Base-by-base conservation (phyloP, 2,888 invertebrate species). In the Caenorhabditis imperialis region DNA sequence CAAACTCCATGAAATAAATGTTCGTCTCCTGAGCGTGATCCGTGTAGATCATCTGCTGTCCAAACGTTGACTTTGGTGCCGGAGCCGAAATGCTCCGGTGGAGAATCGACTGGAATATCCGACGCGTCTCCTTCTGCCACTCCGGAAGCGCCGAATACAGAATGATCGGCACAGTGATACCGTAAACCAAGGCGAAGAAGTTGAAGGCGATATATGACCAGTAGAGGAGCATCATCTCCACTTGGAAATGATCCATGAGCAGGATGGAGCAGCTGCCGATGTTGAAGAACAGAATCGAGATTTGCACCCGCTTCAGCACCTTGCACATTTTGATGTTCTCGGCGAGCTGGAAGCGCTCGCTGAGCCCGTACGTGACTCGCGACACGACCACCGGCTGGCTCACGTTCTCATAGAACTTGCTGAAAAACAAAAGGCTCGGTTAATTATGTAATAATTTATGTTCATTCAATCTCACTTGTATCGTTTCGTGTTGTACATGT, bases 291-390 rank as follows among this genome's bases (percentile, higher is more conserved):
- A 73, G 3, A 14, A 73, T 73, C 3, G 65, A 65, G 40, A 65
- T 48, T 60, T 73, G 73, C 8, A 73, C 65, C 55, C 45, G 53
- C 37, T 61, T 58, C 2, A 73, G 44, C 16, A 63, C 65, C 23
- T 60, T 57, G 30, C 65, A 73, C 65, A 67, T 73, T 65, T 73
- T 73, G 60, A 73, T 67, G 33, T 73, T 73, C 40, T 73, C 73
- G 0, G 73, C 73, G 5, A 73, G 12, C 23, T 73, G 73, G 20
- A 65, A 73, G 14, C 73, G 30, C 22, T 73, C 73, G 27, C 73
- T 73, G 7, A 73, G 20, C 7, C 40, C 40, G 37, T 73, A 73
- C 1, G 27, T 16, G 3, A 48, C 55, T 25, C 42, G 47, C 8
- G 55, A 35, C 6, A 57, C n/a, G n/a, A n/a, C 48, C 23, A 55